phyloP scores from a whole-genome alignment of 2,888 invertebrate genomes.

The Heteromyza rotundicornis region DNA sequence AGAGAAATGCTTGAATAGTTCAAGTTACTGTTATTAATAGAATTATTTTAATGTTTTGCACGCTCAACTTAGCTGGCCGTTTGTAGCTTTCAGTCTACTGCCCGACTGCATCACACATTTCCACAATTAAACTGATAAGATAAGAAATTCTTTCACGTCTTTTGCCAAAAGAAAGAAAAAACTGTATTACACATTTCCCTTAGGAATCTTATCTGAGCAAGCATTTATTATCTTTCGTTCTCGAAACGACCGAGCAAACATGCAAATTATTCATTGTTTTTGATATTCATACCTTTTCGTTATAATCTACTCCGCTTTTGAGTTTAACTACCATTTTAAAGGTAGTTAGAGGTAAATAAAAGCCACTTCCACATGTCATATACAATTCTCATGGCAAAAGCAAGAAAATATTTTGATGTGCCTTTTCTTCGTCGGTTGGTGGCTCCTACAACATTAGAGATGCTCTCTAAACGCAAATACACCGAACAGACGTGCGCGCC shows the following conservation, averaged over 20 bases:
- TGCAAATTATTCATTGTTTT: constrained; percentile 56
- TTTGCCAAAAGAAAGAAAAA: neutral
- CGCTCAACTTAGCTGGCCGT: too few relatives aligned
- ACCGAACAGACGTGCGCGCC: neutral
- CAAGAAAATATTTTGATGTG: constrained; percentile 11
- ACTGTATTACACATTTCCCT: neutral
- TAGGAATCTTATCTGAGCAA: constrained; percentile 44
- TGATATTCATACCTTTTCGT: neutral
- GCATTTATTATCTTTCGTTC: too few relatives aligned
- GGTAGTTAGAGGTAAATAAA: neutral
- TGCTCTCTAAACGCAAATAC: neutral
- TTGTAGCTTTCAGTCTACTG: too few relatives aligned
- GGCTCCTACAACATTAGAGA: too few relatives aligned
- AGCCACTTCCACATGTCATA: constrained; percentile 46
- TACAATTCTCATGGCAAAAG: constrained; percentile 44
- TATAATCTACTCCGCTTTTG: constrained; percentile 39
- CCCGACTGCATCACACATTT: too few relatives aligned
- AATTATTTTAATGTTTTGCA: too few relatives aligned
- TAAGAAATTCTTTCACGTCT: neutral
- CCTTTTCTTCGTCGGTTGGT: constrained; percentile 9
- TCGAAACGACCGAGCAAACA: constrained; percentile 50
- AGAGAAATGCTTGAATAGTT: too few relatives aligned
- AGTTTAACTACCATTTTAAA: constrained; percentile 35
- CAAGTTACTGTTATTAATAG: too few relatives aligned
- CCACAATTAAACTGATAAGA: constrained; percentile 2